Evolutionary conservation across 1,140 invertebrate genomes (phyloP).

Genomic region (Ceratoteleas bidentatus): DNA sequence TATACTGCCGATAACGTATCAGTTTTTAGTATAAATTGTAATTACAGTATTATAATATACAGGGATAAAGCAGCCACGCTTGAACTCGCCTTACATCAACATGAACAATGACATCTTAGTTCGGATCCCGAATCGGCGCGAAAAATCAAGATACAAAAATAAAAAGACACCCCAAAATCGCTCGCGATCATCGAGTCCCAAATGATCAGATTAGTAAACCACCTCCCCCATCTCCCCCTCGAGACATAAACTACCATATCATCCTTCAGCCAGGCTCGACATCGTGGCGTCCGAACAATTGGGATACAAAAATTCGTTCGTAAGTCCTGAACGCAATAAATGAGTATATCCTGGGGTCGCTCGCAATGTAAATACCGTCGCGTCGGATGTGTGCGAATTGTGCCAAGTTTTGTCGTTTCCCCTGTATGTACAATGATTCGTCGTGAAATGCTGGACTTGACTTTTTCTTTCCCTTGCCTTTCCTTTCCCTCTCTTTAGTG

Average conservation of each 20-base stretch:
- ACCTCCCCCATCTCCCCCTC: too few relatives aligned
- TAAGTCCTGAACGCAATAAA: slow-evolving; percentile 71
- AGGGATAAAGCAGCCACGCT: slow-evolving; percentile 69
- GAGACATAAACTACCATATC: slow-evolving; percentile 10
- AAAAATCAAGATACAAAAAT: slow-evolving; percentile 3
- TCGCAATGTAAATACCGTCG: slow-evolving; percentile 59
- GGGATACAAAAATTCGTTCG: slow-evolving; percentile 64
- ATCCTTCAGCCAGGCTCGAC: slow-evolving; percentile 27
- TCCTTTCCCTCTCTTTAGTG: too few relatives aligned
- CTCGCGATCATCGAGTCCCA: too few relatives aligned
- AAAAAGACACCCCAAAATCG: not conserved
- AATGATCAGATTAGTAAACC: too few relatives aligned
- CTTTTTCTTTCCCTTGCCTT: too few relatives aligned
- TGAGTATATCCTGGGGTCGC: slow-evolving; percentile 72
- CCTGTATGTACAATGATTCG: slow-evolving; percentile 64
- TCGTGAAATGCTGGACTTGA: slow-evolving; percentile 42
- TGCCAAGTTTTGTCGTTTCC: slow-evolving; percentile 61
- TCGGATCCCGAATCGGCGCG: not conserved
- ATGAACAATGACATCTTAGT: slow-evolving; percentile 34
- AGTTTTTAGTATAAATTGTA: slow-evolving; percentile 80
- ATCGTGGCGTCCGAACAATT: slow-evolving; percentile 53
- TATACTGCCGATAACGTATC: slow-evolving; percentile 77
- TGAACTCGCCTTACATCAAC: slow-evolving; percentile 36
- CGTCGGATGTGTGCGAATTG: slow-evolving; percentile 63
- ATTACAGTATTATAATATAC: slow-evolving; percentile 79